phyloP scores from a whole-genome alignment of 1,140 invertebrate species.

The Arctopsyche grandis region DNA sequence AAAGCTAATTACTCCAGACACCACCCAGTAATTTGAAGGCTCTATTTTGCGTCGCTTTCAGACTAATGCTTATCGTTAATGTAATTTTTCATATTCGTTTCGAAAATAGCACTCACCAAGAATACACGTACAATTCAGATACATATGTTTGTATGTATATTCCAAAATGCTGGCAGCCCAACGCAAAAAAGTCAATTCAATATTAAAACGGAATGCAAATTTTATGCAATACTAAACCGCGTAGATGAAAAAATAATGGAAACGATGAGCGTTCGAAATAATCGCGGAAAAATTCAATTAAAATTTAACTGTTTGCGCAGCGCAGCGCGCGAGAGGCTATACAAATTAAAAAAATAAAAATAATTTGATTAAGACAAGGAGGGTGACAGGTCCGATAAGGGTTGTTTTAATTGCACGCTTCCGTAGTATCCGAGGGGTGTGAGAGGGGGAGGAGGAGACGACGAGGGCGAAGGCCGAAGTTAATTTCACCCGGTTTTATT shows the following conservation, averaged over 20 bases:
- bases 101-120: no score
- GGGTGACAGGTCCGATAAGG: slow-evolving; percentile 36
- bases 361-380: slow-evolving; percentile 32
- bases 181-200: no score
- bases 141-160: no score
- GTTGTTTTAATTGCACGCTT: slow-evolving; percentile 33
- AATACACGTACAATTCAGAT: no score
- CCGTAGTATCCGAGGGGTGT: background rate
- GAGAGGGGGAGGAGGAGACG: background rate
- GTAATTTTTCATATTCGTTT: background rate
- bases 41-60: slow-evolving; percentile 42
- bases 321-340: slow-evolving; percentile 6
- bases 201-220: no score
- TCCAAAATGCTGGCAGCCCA: no score
- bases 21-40: slow-evolving; percentile 51
- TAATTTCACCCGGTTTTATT: slow-evolving; percentile 25
- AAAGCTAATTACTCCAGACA: slow-evolving; percentile 53
- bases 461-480: background rate
- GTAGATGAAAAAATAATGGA: background rate
- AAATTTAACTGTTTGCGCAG: slow-evolving; percentile 2
- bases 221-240: no score
- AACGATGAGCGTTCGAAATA: background rate
- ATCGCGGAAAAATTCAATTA: slow-evolving; percentile 15
- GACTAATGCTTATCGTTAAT: background rate
- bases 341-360: slow-evolving; percentile 30